Conservation (phyloP, 2,113 vertebrate genomes). For the Mesembrinibis cayennensis region DNA sequence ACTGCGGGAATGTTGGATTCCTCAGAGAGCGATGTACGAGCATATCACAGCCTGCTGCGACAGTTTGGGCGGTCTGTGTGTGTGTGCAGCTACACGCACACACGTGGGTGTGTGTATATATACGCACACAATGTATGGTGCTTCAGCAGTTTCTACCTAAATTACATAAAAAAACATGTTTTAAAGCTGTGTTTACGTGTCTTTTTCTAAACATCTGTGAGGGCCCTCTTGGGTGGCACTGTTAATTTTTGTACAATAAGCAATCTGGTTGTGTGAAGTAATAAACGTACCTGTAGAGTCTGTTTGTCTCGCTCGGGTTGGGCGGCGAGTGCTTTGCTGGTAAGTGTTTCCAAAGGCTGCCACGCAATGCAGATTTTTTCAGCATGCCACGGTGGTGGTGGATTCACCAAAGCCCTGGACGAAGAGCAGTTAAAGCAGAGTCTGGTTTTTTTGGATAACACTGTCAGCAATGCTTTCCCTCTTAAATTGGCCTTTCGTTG, state of each 20-base stretch:
- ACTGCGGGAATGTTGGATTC: neutral
- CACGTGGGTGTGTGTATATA: rapidly evolving
- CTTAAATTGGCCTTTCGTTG: neutral
- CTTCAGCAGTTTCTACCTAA: slow-evolving; percentile 20
- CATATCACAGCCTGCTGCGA: rapidly evolving
- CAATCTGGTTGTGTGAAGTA: slow-evolving; percentile 11
- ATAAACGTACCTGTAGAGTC: neutral
- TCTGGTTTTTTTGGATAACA: neutral
- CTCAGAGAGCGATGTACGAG: neutral
- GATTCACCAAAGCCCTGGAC: neutral
- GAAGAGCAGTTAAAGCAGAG: neutral
- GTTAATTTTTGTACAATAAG: neutral
- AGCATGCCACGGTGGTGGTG: neutral
- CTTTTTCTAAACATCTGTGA: slow-evolving; percentile 22
- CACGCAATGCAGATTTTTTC: neutral
- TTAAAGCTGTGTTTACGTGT: neutral
- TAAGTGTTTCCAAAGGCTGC: neutral
- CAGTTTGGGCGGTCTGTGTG: neutral
- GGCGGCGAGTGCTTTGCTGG: neutral
- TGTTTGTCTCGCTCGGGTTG: neutral
- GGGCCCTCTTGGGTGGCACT: neutral
- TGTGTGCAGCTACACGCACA: neutral
- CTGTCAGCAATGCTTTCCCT: neutral
- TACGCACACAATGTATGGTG: neutral
- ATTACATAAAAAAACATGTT: neutral